Evolutionary conservation across 2,888 invertebrate species (phyloP).

Genomic region (Nyleta sp.): DNA sequence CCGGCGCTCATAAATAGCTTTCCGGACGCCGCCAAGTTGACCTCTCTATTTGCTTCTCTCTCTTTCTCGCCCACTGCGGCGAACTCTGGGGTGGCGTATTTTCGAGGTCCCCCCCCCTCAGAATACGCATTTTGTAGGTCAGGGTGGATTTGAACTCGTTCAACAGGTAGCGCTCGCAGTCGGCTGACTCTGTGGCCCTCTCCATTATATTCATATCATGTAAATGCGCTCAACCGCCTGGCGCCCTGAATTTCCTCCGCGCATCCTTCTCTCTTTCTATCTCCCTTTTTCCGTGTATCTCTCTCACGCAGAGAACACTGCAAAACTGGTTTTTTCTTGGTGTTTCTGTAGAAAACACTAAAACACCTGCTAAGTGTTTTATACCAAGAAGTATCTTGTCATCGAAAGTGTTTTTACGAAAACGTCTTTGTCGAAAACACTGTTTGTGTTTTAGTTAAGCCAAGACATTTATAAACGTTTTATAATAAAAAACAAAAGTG

Average conservation of each 20-base stretch:
- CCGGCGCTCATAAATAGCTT: constrained; percentile 14
- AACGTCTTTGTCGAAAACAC: too few relatives aligned
- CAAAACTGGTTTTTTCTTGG: too few relatives aligned
- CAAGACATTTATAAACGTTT: too few relatives aligned
- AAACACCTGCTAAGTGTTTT: too few relatives aligned
- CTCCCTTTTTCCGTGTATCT: too few relatives aligned
- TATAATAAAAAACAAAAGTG: too few relatives aligned
- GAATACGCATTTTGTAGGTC: constrained; percentile 75
- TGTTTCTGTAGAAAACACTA: too few relatives aligned
- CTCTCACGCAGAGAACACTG: neutral
- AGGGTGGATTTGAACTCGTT: constrained; percentile 77
- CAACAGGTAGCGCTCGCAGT: constrained; percentile 80
- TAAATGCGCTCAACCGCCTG: constrained; percentile 77
- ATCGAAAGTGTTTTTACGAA: too few relatives aligned
- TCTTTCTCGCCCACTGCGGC: neutral
- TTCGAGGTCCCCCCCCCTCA: constrained; percentile 48
- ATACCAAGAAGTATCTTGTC: too few relatives aligned
- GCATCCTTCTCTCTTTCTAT: constrained; percentile 34
- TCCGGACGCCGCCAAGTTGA: constrained; percentile 14
- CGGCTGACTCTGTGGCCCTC: constrained; percentile 74
- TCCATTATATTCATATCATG: constrained; percentile 82
- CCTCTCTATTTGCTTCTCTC: neutral
- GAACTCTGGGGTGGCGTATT: constrained; percentile 36
- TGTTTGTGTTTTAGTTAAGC: too few relatives aligned
- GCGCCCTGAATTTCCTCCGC: constrained; percentile 57